A percentile compares a stretch with the other conserved stretches of the same genome.
Evolutionary conservation across 2,888 invertebrate species (phyloP).

Genomic region (Eugnorisma glareosa): DNA sequence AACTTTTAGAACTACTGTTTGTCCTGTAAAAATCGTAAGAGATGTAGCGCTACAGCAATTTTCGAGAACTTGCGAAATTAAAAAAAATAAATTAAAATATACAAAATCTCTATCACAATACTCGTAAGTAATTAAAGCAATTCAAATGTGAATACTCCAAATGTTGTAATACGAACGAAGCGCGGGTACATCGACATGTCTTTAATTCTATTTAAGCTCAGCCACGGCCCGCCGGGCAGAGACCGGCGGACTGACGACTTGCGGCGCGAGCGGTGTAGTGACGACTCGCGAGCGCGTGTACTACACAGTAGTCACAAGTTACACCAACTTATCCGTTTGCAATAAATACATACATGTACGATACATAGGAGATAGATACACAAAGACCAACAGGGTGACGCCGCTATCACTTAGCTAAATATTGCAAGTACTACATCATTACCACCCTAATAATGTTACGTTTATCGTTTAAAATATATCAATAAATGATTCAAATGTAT

Average conservation of each 20-base stretch:
- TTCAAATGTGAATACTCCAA: conserved; percentile 90
- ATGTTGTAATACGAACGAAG: conserved; percentile 87
- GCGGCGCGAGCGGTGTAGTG: conserved; percentile 53
- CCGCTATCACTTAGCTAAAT: conserved; percentile 85
- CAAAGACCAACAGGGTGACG: conserved; percentile 80
- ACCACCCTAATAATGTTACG: conserved; percentile 83
- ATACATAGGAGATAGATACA: conserved; percentile 76
- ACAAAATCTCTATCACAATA: conserved; percentile 91
- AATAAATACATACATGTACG: conserved; percentile 81
- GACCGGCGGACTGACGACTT: neutral
- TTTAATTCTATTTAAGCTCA: conserved; percentile 70
- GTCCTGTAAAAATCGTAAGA: conserved; percentile 85
- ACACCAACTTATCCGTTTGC: conserved; percentile 76
- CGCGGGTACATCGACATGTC: conserved; percentile 79
- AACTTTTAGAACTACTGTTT: conserved; percentile 86
- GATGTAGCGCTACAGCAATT: conserved; percentile 88
- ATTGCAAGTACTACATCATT: conserved; percentile 87
- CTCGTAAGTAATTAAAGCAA: conserved; percentile 91
- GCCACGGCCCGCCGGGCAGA: conserved; percentile 64
- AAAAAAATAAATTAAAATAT: conserved; percentile 91
- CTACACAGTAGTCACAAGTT: conserved; percentile 84
- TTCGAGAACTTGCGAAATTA: conserved; percentile 89
- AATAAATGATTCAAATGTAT: conserved; percentile 82
- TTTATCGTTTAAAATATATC: conserved; percentile 82
- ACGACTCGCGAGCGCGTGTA: conserved; percentile 71